phyloP scores from a whole-genome alignment of 2,888 invertebrate genomes.

The Tupiocoris notatus region DNA sequence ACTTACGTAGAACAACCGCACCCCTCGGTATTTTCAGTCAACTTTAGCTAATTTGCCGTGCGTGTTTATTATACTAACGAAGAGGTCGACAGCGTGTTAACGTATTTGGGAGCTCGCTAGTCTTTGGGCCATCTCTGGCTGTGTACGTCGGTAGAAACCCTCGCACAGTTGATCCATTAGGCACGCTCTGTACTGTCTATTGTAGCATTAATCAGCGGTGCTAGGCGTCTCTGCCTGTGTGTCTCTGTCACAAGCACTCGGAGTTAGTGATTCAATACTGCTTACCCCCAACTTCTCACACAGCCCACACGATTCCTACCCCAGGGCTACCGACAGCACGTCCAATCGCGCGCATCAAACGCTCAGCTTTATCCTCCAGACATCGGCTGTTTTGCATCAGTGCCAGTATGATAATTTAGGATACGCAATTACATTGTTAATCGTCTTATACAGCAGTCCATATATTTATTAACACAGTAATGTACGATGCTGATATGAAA shows the following conservation, averaged over 20 bases:
- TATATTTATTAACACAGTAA: too few relatives aligned
- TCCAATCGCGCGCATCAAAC: too few relatives aligned
- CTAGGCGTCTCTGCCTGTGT: background rate
- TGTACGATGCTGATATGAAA: too few relatives aligned
- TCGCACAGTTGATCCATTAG: background rate
- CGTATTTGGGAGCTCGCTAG: background rate
- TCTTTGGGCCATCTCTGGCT: background rate
- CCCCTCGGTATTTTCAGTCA: too few relatives aligned
- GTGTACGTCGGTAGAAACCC: background rate
- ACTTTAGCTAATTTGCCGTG: background rate
- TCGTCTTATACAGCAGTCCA: too few relatives aligned
- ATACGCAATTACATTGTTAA: too few relatives aligned
- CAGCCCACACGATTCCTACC: background rate
- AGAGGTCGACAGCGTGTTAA: background rate
- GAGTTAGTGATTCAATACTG: background rate
- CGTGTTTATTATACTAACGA: background rate
- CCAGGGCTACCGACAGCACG: background rate
- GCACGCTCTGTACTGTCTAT: background rate
- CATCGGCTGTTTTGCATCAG: too few relatives aligned
- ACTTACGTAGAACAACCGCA: too few relatives aligned
- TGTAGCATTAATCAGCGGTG: background rate
- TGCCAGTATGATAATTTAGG: too few relatives aligned
- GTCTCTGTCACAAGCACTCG: background rate
- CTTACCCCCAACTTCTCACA: background rate
- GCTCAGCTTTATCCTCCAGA: too few relatives aligned